phyloP scores from a whole-genome alignment of 2,113 vertebrate genomes.

The Puntigrus tetrazona region DNA sequence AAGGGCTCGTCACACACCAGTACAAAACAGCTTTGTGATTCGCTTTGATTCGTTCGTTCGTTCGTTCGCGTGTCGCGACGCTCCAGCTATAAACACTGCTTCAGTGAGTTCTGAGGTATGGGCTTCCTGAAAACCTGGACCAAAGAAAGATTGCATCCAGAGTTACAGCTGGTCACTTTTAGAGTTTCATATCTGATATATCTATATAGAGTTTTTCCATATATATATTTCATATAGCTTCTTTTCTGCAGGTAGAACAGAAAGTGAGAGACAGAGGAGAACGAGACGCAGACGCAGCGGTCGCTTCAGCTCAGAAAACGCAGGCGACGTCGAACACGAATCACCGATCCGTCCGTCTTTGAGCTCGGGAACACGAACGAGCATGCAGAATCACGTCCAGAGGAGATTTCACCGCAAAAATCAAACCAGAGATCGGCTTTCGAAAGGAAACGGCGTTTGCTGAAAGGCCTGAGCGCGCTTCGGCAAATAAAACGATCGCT shows the following conservation, averaged over 20 bases:
- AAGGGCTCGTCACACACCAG: conserved; percentile 69
- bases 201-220: conserved; percentile 39
- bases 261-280: conserved; percentile 44
- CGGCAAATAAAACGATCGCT: no score
- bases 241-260: conserved; percentile 61
- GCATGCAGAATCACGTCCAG: no score
- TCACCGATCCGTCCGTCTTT: no score
- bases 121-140: conserved; percentile 85
- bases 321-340: no score
- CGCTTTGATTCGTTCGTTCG: conserved; percentile 56
- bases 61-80: conserved; percentile 60
- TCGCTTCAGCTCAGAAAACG: no score
- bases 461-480: no score
- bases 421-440: no score
- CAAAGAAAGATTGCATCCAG: conserved; percentile 77
- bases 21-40: conserved; percentile 70
- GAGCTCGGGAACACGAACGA: no score
- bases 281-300: no score
- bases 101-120: conserved; percentile 86
- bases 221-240: conserved; percentile 43
- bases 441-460: no score
- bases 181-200: conserved; percentile 48
- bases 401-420: no score
- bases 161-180: conserved; percentile 73
- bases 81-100: conserved; percentile 79